Percentiles rank a stretch among this genome's conserved stretches.
phyloP scores from a whole-genome alignment of 2,888 invertebrate genomes.

The Orthosia gracilis region DNA sequence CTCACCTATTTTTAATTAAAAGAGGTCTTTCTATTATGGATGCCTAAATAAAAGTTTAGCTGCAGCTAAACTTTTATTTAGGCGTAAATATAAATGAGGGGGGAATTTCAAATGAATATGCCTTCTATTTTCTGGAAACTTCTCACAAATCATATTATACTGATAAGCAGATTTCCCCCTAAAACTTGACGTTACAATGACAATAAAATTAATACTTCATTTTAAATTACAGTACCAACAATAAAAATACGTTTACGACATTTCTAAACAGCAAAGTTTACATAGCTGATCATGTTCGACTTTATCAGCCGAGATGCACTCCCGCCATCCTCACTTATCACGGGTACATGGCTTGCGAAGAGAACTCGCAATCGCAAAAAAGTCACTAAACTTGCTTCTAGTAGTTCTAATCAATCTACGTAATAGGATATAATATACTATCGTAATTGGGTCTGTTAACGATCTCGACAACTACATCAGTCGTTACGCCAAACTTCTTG shows the following conservation, averaged over 20 bases:
- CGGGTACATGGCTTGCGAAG: background rate
- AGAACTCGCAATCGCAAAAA: background rate
- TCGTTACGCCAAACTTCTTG: background rate
- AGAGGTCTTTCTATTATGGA: constrained; percentile 21
- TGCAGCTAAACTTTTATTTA: background rate
- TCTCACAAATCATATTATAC: no score
- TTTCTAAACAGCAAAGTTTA: background rate
- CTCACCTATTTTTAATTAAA: constrained; percentile 36
- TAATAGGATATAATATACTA: constrained; percentile 38
- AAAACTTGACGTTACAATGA: background rate
- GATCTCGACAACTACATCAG: constrained; percentile 8
- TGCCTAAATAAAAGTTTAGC: no score
- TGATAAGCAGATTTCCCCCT: background rate
- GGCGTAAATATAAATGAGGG: constrained; percentile 7
- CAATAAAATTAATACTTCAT: background rate
- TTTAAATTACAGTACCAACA: background rate
- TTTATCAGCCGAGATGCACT: constrained; percentile 13
- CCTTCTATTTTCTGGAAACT: background rate
- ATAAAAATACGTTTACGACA: background rate
- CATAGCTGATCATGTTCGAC: background rate
- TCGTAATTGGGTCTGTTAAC: constrained; percentile 38
- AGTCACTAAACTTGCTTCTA: constrained; percentile 9
- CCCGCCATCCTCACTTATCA: background rate
- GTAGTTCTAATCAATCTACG: constrained; percentile 6
- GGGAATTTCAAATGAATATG: background rate